Percentiles rank a stretch among this genome's conserved stretches.
Evolutionary conservation across 2,888 invertebrate genomes (phyloP).

Genomic region (Amphipoea oculea): DNA sequence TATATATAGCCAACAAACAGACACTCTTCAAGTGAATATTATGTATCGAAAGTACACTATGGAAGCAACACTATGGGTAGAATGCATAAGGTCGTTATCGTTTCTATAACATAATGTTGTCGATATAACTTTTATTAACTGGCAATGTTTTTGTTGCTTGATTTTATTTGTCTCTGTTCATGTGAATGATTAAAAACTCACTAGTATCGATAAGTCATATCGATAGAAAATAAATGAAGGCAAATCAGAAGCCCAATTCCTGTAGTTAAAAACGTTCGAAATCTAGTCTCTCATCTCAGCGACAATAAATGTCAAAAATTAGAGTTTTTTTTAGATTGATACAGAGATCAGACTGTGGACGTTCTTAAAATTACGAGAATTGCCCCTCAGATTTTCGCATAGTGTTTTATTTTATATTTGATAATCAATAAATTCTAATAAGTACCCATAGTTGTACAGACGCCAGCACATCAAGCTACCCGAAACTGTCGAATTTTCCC

Average conservation of each 20-base stretch:
- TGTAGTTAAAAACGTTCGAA: no score
- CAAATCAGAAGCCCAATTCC: background rate
- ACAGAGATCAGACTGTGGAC: no score
- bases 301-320: no score
- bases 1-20: conserved; percentile 2
- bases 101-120: background rate
- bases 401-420: no score
- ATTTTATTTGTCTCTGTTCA: background rate
- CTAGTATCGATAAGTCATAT: background rate
- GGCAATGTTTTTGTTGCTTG: background rate
- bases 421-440: no score
- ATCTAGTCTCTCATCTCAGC: no score
- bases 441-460: background rate
- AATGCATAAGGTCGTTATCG: background rate
- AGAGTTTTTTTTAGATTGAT: no score
- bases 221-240: background rate
- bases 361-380: no score
- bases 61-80: conserved; percentile 3
- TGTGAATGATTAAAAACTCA: background rate
- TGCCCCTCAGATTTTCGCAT: no score
- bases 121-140: background rate
- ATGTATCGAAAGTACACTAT: background rate
- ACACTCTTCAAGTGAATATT: background rate
- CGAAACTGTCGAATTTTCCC: no score
- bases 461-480: no score